phyloP scores from a whole-genome alignment of 2,113 vertebrate species.

The Vanacampus margaritifer region DNA sequence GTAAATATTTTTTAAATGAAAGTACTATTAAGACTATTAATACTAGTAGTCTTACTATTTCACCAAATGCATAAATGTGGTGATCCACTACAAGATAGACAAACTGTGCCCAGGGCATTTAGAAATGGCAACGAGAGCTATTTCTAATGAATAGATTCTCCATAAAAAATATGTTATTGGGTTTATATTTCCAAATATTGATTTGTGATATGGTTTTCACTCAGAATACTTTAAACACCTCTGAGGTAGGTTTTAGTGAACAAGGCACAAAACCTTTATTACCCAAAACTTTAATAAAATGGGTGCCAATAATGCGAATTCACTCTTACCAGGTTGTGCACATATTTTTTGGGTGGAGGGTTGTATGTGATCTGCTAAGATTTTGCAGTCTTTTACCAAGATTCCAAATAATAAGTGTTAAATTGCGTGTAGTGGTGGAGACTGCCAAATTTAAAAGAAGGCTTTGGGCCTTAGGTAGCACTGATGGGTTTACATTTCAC shows the following conservation, averaged over 20 bases:
- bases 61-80: constrained; percentile 49
- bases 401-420: background rate
- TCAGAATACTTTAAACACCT: constrained; percentile 51
- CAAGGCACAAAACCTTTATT: constrained; percentile 13
- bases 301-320: too few species aligned
- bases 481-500: background rate
- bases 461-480: background rate
- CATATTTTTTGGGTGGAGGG: background rate
- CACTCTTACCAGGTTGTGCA: too few species aligned
- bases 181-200: constrained; percentile 54
- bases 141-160: constrained; percentile 63
- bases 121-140: constrained; percentile 19
- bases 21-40: too few species aligned
- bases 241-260: constrained; percentile 35
- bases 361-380: too few species aligned
- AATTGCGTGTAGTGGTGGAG: background rate
- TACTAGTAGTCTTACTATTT: constrained; percentile 21
- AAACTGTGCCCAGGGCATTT: constrained; percentile 18
- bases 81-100: constrained; percentile 43
- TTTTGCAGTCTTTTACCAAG: background rate
- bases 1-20: constrained; percentile 39
- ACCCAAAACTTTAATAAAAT: background rate
- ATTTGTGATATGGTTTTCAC: constrained; percentile 62
- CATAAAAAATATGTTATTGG: constrained; percentile 64
- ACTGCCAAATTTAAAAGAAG: background rate